Evolutionary conservation across 2,888 invertebrate species (phyloP).

Genomic region (Cyclophora albipunctata): DNA sequence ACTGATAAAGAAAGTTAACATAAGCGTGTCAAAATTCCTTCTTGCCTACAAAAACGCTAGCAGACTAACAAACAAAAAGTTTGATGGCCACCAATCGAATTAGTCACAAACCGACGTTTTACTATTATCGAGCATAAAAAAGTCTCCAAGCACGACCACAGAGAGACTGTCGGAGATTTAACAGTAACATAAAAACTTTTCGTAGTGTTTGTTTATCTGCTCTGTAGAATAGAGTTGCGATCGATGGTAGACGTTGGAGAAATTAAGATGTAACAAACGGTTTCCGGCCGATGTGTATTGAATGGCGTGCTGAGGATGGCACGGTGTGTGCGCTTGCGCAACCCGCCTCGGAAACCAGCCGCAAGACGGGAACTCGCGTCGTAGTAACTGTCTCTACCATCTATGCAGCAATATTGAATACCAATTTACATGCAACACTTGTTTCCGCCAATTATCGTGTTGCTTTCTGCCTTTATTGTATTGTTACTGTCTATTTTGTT

Average conservation of each 20-base stretch:
- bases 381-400: slow-evolving; percentile 38
- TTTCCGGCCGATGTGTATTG: slow-evolving; percentile 34
- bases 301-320: slow-evolving; percentile 43
- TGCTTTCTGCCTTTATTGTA: slow-evolving; percentile 22
- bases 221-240: too few relatives aligned
- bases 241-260: background rate
- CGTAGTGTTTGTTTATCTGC: too few relatives aligned
- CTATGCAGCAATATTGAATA: slow-evolving; percentile 26
- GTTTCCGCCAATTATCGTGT: slow-evolving; percentile 35
- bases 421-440: slow-evolving; percentile 32
- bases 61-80: slow-evolving; percentile 14
- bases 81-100: slow-evolving; percentile 23
- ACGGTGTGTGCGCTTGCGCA: slow-evolving; percentile 36
- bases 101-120: slow-evolving; percentile 18
- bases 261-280: slow-evolving; percentile 6
- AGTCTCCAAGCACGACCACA: slow-evolving; percentile 21
- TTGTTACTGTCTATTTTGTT: slow-evolving; percentile 13
- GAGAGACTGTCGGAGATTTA: slow-evolving; percentile 10
- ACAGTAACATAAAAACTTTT: background rate
- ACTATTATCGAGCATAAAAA: slow-evolving; percentile 24
- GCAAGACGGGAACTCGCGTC: slow-evolving; percentile 44
- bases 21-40: slow-evolving; percentile 8
- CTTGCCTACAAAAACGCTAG: slow-evolving; percentile 14
- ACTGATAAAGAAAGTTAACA: slow-evolving; percentile 5
- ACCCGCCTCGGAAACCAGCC: slow-evolving; percentile 34